Percentiles rank a stretch among this genome's conserved stretches.
Conservation (phyloP, 2,888 invertebrate species). For the Torymus texanus region DNA sequence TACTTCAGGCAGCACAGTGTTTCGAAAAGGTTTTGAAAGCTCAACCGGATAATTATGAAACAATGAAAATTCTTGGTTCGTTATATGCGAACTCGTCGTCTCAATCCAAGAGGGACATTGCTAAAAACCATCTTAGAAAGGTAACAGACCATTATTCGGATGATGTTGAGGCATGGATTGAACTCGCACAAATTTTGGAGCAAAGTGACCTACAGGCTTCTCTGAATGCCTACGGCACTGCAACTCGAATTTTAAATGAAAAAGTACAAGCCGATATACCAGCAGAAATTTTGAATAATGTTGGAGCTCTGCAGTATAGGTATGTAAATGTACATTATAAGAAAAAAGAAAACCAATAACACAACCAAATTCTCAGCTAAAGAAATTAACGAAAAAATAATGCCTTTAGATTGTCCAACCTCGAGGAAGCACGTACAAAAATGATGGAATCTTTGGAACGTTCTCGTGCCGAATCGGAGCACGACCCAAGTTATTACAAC, state of each 20-base stretch:
- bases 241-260: constrained; percentile 93
- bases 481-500: constrained; percentile 95
- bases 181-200: constrained; percentile 97
- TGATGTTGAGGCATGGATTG: constrained; percentile 99
- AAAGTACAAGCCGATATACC: constrained; percentile 96
- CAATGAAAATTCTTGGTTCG: constrained; percentile 99
- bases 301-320: constrained; percentile 93
- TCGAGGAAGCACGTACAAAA: constrained; percentile 88
- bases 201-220: constrained; percentile 92
- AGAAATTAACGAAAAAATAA: no score
- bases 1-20: constrained; percentile 91
- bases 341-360: no score
- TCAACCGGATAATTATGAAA: constrained; percentile 98
- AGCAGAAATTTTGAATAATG: constrained; percentile 98
- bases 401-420: constrained; percentile 84
- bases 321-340: constrained; percentile 60
- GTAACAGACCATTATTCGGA: constrained; percentile 98
- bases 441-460: constrained; percentile 91
- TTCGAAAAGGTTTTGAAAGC: constrained; percentile 99
- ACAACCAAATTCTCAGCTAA: no score
- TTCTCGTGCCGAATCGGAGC: constrained; percentile 88
- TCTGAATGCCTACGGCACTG: constrained; percentile 93
- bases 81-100: constrained; percentile 95
- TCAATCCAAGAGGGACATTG: constrained; percentile 93
- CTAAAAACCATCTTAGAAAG: constrained; percentile 94